Evolutionary conservation across 2,113 vertebrate species (phyloP), one percentile per base, ranked within the genome.

Genomic region (Rousettus leschenaultii): DNA sequence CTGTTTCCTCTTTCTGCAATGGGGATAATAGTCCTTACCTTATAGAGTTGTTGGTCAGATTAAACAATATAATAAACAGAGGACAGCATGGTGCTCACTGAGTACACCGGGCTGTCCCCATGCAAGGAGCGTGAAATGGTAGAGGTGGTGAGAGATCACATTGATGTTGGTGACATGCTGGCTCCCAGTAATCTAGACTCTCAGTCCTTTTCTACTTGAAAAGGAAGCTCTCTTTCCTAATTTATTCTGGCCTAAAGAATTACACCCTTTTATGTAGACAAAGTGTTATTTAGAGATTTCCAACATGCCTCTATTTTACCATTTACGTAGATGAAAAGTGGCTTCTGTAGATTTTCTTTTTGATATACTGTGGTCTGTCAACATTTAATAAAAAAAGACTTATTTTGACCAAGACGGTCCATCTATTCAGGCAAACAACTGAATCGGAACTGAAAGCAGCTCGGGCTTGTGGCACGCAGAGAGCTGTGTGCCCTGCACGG

Each of bases 251-350:
- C 51, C 93, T 92, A 38, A 96, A 86, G 93, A 97, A 97, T 95
- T 83, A 86, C 2, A 96, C 77, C 16, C 55, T 97, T 96, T 97
- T 93, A 95, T 59, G 77, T 63, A 78, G 90, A 89, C 65, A 82
- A 92, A 97, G 77, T 92, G 66, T 92, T 96, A 94, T 96, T 94
- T 96, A 96, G 95, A 93, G 94, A 92, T 95, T 97, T 97, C 85
- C 88, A 84, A 38, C 78, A 91, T 93, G 91, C 78, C 82, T 93
- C 86, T 73, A 70, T 94, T 97, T 96, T 89, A 75, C 83, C 95
- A 82, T 97, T 95, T 93, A 93, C 82, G 70, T 33, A 95, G 80
- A 95, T 97, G 94, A 97, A 97, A 96, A 95, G 73, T 92, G 61
- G 61, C 73, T 97, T 92, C 57, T 77, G 43, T 73, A 88, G 88